Base-by-base conservation (phyloP, 2,888 invertebrate genomes). In the Imbricaverruca yamaguchii region DNA sequence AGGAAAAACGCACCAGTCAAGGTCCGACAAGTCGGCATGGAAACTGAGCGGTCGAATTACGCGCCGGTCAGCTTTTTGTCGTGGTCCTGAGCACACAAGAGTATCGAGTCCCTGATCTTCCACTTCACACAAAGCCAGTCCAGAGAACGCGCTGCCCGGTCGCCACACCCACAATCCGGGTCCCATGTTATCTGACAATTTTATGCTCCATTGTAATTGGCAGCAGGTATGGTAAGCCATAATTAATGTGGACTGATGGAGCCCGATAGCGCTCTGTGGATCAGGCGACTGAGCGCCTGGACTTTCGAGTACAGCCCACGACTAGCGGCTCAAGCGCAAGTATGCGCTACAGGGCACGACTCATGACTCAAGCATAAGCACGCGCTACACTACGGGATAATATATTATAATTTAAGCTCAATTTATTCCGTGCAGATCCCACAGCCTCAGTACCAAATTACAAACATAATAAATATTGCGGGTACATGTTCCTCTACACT, bases 191-290 rank as follows among this genome's bases (percentile, higher is more conserved):
- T 15, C 74, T 7, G 74, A 74, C 74, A 55, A 55, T 74, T 74
- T 74, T 74, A 74, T 74, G 74, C 55, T 55, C 74, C 53, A 53
- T 55, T 74, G 53, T 74, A 74, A 74, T 74, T 74, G 74, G 74
- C 74, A 21, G 53, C 55, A 21, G 74, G 74, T 74, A 74, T 74
- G 74, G 21, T 21, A 74, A 55, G 53, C 55, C 18, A 74, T 74
- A 74, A 74, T 74, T 74, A 74, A 74, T 21, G 74, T 55, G 21
- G 53, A 4, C 74, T 23, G 74, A 74, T 74, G 21, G 15, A 21
- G 74, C 53, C 13, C 21, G 74, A 74, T 74, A 74, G 21, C 18
- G 55, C 39, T 15, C 15, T 69, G 55, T 21, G 74, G 74, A 53
- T 55, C 39, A 67, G 11, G 12, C 23, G 67, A 25, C 8, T 39